Base-by-base conservation (phyloP, 2,113 vertebrate genomes). In the Ascaphus truei region DNA sequence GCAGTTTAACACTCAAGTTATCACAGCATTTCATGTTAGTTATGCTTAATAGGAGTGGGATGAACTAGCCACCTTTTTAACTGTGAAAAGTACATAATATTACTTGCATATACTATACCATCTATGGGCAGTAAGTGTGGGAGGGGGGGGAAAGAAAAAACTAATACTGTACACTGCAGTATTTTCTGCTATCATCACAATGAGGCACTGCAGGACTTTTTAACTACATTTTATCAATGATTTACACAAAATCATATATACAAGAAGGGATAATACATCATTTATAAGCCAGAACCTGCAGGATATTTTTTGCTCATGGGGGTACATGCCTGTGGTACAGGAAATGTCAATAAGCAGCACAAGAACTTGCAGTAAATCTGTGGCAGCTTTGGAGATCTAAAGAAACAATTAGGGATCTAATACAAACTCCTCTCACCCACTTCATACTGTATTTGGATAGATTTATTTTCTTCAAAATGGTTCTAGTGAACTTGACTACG, bases 161-260 rank as follows among this genome's bases (percentile, higher is more conserved):
- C 25, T 23, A 25, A 20, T 7, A 20, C 30, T 39, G 16, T 45
- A 5, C 30, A 50, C 52, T 68, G 65, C 56, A 52, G 66, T 69
- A 10, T 51, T 60, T 60, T 69, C 56, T n/a, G 41, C 56, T 51
- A 33, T 56, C 56, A 69, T 69, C 66, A 69, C 65, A 68, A 59
- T 36, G 66, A 60, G 66, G 66, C 66, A 69, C 66, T 69, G 66
- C 66, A 69, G 66, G 66, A 69, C 66, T 68, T 68, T 36, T 60
- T 60, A 69, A 50, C 59, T 55, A 47, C 41, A 56, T 66, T 48
- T 55, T 56, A 45, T 23, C 53, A 48, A 36, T 48, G 41, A 48
- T 47, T 48, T 58, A 30, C 43, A 56, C n/a, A 59, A 23, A 48
- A 51, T 53, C 51, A 45, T 25, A 39, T 37, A 59, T 31, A 39